Conservation (phyloP, 2,797 vertebrate genomes). For the Setipinna tenuifilis region DNA sequence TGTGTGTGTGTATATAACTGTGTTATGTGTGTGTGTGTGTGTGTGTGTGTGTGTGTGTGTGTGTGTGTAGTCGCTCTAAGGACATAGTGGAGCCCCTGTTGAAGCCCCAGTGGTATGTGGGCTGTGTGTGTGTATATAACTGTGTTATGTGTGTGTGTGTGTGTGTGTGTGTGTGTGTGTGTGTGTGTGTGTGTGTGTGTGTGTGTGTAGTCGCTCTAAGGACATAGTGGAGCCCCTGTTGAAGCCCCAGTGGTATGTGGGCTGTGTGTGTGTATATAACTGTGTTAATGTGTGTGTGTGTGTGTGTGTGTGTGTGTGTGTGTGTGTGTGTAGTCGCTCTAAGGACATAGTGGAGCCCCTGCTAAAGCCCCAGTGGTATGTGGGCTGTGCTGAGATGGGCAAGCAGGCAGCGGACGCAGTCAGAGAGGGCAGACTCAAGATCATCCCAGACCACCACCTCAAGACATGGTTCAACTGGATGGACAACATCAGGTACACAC, state of each 20-base stretch:
- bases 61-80: too few relatives aligned
- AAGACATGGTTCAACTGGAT: slow-evolving; percentile 90
- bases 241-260: slow-evolving; percentile 86
- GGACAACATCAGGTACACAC: slow-evolving; percentile 86
- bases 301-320: neutral
- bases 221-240: slow-evolving; percentile 91
- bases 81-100: too few relatives aligned
- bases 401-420: slow-evolving; percentile 84
- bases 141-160: neutral
- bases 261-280: neutral
- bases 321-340: slow-evolving; percentile 78
- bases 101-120: neutral
- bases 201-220: slow-evolving; percentile 83
- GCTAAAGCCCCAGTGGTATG: slow-evolving; percentile 92
- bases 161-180: neutral
- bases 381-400: slow-evolving; percentile 85
- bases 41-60: too few relatives aligned
- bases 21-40: too few relatives aligned
- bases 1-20: too few relatives aligned
- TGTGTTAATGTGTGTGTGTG: slow-evolving; percentile 6
- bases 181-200: slow-evolving; percentile 22
- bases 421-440: slow-evolving; percentile 80
- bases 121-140: neutral
- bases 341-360: slow-evolving; percentile 93
- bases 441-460: slow-evolving; percentile 86